A percentile compares a stretch with the other conserved stretches of the same genome.
These are phyloP conservation scores for Rhagoletis pomonella DNA, from an alignment of 1,140 invertebrate species.

Conservation along the genomic window DNA sequence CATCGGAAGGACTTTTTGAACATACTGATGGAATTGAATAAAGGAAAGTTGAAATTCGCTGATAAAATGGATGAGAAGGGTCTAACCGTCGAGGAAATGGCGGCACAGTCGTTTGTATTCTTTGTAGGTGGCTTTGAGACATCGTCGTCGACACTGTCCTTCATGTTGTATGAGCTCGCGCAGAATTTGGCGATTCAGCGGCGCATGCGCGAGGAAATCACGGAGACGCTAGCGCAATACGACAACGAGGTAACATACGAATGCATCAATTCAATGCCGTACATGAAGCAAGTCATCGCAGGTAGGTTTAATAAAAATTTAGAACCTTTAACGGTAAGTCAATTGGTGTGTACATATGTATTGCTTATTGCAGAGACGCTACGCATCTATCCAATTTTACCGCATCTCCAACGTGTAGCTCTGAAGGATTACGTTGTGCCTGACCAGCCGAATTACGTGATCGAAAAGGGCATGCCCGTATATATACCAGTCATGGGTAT, in stretches of 20 bases:
- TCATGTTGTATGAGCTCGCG: conserved; percentile 73
- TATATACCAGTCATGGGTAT: conserved; percentile 77
- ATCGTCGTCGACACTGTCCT: conserved; percentile 74
- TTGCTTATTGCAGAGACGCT: conserved; percentile 65
- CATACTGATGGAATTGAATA: conserved; percentile 69
- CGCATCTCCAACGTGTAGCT: conserved; percentile 74
- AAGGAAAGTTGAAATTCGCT: conserved; percentile 54
- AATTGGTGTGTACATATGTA: too few species aligned
- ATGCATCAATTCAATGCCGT: conserved; percentile 66
- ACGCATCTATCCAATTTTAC: conserved; percentile 69
- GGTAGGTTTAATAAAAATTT: conserved; percentile 62
- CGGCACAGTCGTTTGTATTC: conserved; percentile 69
- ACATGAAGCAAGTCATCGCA: conserved; percentile 68
- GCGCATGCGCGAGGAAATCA: conserved; percentile 75
- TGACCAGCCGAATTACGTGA: conserved; percentile 67
- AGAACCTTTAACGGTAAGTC: background rate
- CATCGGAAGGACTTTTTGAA: conserved; percentile 75
- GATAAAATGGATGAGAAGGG: conserved; percentile 58
- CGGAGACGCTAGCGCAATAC: conserved; percentile 58
- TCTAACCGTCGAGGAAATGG: conserved; percentile 68
- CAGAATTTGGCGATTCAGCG: conserved; percentile 74
- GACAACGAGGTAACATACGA: conserved; percentile 68
- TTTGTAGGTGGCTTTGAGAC: conserved; percentile 71
- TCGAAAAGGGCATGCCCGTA: conserved; percentile 70
- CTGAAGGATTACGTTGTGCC: conserved; percentile 73